These are phyloP conservation scores for Sterrhoptilus dennistouni DNA, from an alignment of 2,113 vertebrate species.

Conservation along the genomic window DNA sequence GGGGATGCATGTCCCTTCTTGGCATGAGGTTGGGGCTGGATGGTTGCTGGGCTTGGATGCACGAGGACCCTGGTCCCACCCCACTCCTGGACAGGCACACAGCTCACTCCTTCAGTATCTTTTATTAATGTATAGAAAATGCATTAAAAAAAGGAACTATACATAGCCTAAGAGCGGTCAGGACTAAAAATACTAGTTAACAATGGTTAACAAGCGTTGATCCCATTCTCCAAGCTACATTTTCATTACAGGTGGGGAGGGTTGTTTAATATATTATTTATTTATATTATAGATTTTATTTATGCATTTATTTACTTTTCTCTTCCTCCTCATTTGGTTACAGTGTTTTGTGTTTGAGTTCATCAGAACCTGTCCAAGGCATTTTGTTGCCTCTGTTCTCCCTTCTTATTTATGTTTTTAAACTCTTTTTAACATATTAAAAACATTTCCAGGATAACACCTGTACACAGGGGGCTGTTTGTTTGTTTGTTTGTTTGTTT, in stretches of 20 bases:
- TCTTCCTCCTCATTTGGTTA: not conserved
- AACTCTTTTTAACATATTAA: not conserved
- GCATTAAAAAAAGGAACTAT: slow-evolving; percentile 99
- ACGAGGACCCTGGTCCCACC: fast-evolving
- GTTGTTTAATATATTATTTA: slow-evolving; percentile 62
- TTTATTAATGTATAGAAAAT: slow-evolving; percentile 99
- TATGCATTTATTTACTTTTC: slow-evolving; percentile 16
- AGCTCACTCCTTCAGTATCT: slow-evolving; percentile 80
- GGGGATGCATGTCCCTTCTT: fast-evolving
- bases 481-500: not conserved
- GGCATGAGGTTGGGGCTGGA: not conserved
- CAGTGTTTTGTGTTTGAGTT: slow-evolving; percentile 5
- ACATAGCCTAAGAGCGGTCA: slow-evolving; percentile 88
- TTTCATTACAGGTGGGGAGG: slow-evolving; percentile 25
- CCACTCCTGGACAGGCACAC: not conserved
- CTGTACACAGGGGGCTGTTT: slow-evolving; percentile 16
- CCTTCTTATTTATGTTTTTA: not conserved
- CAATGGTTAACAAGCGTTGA: slow-evolving; percentile 82
- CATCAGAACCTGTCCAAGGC: not conserved
- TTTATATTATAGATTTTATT: slow-evolving; percentile 52
- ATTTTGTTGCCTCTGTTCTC: not conserved
- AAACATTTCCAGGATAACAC: slow-evolving; percentile 2
- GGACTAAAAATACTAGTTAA: slow-evolving; percentile 94
- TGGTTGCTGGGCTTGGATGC: not conserved
- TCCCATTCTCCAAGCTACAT: slow-evolving; percentile 79